phyloP scores from a whole-genome alignment of 2,113 vertebrate genomes.

The Dryoscopus gambensis region DNA sequence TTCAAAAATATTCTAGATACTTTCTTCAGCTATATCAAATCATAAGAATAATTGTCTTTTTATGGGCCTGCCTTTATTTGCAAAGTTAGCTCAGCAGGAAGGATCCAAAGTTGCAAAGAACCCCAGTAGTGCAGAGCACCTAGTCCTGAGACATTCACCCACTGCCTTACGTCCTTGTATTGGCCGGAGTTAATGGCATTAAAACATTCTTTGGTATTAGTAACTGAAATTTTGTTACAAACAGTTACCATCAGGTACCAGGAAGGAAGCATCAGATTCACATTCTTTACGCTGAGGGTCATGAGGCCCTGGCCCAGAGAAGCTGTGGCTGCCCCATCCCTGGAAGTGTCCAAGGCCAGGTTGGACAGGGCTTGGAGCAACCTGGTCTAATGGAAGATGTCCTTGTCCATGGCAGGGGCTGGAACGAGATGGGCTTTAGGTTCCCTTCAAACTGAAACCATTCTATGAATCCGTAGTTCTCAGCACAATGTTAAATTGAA shows the following conservation, averaged over 20 bases:
- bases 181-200: background rate
- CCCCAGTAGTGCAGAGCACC: background rate
- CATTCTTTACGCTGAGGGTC: background rate
- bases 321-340: background rate
- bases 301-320: background rate
- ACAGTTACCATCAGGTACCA: background rate
- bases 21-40: background rate
- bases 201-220: background rate
- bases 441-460: background rate
- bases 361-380: background rate
- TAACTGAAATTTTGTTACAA: background rate
- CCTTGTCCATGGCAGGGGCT: background rate
- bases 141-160: background rate
- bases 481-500: background rate
- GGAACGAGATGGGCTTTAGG: background rate
- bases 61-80: background rate
- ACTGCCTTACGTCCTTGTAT: background rate
- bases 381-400: background rate
- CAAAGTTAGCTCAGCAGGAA: background rate
- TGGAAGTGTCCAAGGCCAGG: background rate
- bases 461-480: background rate
- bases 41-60: background rate
- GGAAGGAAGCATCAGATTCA: background rate
- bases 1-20: background rate
- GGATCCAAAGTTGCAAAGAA: background rate